Percentiles rank a stretch among this genome's conserved stretches.
phyloP scores from a whole-genome alignment of 2,888 invertebrate species.

The Cyclophora punctaria region DNA sequence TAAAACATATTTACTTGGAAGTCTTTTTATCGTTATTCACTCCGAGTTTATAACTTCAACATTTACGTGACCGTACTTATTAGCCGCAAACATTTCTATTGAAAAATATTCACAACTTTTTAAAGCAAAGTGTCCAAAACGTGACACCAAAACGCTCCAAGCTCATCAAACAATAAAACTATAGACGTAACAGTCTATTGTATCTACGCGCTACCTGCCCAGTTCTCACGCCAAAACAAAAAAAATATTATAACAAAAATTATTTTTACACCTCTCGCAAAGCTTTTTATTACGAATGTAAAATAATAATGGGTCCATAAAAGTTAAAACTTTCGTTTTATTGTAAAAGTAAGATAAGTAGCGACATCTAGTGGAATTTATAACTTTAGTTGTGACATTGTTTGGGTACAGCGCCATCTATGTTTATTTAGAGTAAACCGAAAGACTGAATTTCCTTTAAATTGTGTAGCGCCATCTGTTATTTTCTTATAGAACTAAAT shows the following conservation, averaged over 20 bases:
- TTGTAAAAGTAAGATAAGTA: conserved; percentile 17
- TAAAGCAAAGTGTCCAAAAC: not conserved
- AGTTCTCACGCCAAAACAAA: conserved; percentile 60
- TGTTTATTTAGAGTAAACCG: not conserved
- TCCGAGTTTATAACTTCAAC: no score
- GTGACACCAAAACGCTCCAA: not conserved
- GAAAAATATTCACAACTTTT: no score
- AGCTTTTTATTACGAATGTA: conserved; percentile 55
- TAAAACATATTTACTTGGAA: no score
- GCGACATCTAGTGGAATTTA: conserved; percentile 51
- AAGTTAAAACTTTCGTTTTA: conserved; percentile 40
- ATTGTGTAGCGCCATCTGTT: not conserved
- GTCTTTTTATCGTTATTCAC: no score
- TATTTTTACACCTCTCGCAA: conserved; percentile 72
- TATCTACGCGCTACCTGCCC: conserved; percentile 32
- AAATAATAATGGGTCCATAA: conserved; percentile 58
- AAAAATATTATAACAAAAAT: conserved; percentile 60
- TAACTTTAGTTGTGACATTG: not conserved
- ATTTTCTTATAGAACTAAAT: not conserved
- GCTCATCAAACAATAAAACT: not conserved
- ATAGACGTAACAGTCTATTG: not conserved
- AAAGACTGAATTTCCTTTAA: no score
- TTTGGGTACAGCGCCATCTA: not conserved
- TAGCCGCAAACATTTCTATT: no score
- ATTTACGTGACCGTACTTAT: no score